These are phyloP conservation scores for Triplophysa bombifrons DNA, from an alignment of 2,797 vertebrate species.

Conservation along the genomic window DNA sequence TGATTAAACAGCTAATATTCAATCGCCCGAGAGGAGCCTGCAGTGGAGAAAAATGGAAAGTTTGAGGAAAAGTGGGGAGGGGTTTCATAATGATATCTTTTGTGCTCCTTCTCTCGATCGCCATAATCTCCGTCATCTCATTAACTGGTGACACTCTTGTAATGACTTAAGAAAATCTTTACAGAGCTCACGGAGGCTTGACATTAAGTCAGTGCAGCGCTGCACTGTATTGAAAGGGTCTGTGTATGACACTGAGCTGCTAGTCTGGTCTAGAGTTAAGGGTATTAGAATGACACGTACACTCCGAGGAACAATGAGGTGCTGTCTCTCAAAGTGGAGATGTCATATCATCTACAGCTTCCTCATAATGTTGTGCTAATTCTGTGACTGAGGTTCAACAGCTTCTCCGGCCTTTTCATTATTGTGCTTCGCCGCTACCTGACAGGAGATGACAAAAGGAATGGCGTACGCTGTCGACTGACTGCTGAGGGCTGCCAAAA, in stretches of 20 bases:
- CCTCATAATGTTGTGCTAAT: conserved; percentile 59
- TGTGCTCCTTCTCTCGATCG: conserved; percentile 64
- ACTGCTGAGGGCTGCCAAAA: conserved; percentile 47
- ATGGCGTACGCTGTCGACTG: conserved; percentile 11
- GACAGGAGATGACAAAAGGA: conserved; percentile 38
- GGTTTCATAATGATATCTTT: conserved; percentile 66
- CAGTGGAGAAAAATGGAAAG: conserved; percentile 57
- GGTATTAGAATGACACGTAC: conserved; percentile 75
- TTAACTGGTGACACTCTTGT: conserved; percentile 72
- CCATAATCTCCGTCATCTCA: conserved; percentile 68
- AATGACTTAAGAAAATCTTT: conserved; percentile 72
- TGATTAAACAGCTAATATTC: conserved; percentile 93
- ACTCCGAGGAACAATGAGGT: conserved; percentile 73
- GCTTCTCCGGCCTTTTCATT: conserved; percentile 49
- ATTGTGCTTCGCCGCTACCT: conserved; percentile 43
- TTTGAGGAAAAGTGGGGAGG: conserved; percentile 39
- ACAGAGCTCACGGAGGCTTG: conserved; percentile 60
- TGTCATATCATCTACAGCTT: conserved; percentile 53
- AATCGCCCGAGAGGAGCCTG: conserved; percentile 66
- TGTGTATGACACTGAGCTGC: conserved; percentile 67
- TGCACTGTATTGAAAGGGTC: conserved; percentile 64
- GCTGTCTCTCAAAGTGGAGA: conserved; percentile 67
- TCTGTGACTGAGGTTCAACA: conserved; percentile 60
- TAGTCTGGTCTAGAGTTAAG: conserved; percentile 65
- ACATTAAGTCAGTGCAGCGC: conserved; percentile 65